Conservation (phyloP, 2,797 vertebrate genomes). For the Rousettus madagascariensis region DNA sequence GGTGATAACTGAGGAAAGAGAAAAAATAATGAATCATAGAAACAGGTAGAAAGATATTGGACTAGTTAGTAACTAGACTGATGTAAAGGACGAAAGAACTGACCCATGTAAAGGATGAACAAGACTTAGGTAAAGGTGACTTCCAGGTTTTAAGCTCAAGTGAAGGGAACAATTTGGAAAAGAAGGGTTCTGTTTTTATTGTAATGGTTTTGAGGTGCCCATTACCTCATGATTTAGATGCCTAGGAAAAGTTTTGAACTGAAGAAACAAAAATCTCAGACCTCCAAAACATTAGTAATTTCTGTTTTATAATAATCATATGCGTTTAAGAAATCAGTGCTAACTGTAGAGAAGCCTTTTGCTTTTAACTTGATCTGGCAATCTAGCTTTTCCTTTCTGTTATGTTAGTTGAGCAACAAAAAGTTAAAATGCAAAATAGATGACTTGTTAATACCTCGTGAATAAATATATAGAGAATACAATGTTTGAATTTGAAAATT, state of each 20-base stretch:
- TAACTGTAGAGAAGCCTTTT: constrained; percentile 2
- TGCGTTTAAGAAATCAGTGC: neutral
- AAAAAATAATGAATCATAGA: neutral
- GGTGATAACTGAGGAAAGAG: neutral
- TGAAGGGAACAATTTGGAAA: constrained; percentile 7
- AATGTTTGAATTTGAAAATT: constrained; percentile 32
- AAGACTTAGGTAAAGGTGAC: neutral
- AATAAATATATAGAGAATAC: neutral
- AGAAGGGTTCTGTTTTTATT: neutral
- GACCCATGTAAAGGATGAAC: neutral
- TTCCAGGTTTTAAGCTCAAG: constrained; percentile 14
- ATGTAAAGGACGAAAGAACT: neutral
- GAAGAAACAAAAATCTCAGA: neutral
- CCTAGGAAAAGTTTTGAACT: neutral
- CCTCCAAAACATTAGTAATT: constrained; percentile 14
- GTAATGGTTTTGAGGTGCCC: neutral
- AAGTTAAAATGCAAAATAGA: constrained; percentile 13
- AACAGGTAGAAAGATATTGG: neutral
- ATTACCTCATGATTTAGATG: neutral
- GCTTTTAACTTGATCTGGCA: constrained; percentile 12
- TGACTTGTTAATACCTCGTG: neutral
- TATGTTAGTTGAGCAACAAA: constrained; percentile 23
- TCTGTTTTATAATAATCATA: constrained; percentile 33
- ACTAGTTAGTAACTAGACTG: neutral
- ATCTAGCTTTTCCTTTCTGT: constrained; percentile 41